Base-by-base conservation (phyloP, 2,113 vertebrate species). In the Plecturocebus donacophilus region DNA sequence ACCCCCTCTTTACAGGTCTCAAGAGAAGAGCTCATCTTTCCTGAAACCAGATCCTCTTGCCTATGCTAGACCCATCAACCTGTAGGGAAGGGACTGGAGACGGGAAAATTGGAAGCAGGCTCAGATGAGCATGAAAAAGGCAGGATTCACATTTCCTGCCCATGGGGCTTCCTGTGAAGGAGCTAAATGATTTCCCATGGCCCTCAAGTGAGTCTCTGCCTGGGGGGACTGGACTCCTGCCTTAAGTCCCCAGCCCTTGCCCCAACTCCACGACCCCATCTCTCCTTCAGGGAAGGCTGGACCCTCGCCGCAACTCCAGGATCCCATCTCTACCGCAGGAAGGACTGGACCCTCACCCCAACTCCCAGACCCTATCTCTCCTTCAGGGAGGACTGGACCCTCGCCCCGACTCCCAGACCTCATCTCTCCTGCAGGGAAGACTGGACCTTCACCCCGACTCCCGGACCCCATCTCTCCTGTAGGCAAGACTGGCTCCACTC, bases 271-370 rank as follows among this genome's bases (percentile, higher is more conserved):
- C 2, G 47, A 49, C 11, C 47, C 47, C 47, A 49, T 49, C 47
- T 49, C 47, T 49, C 11, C 10, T 12, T 12, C 47, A 49, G 47
- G 49, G 49, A 52, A 16, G 49, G 17, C 49, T 52, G 16, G 49
- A 52, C 49, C 49, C 49, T 52, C 1, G 14, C 49, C 49, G 14
- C 16, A 5, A 52, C 49, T 52, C 49, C 49, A 0, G 49, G 49
- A 52, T 3, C 49, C 16, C 49, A 52, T 52, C 49, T 52, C 49
- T 52, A 3, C 49, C 45, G 20, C 25, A 25, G 42, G 13, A 11
- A 49, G 68, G 21, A 35, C 19, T 20, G 1, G 38, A 56, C 23
- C 23, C 21, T 4, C 1, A 0, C 27, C 25, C 32, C 14, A 3
- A 52, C 49, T 52, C 49, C 49, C 49, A 16, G 49, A 52, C 49